Evolutionary conservation across 2,888 invertebrate genomes (phyloP).

Genomic region (Tachina lurida): DNA sequence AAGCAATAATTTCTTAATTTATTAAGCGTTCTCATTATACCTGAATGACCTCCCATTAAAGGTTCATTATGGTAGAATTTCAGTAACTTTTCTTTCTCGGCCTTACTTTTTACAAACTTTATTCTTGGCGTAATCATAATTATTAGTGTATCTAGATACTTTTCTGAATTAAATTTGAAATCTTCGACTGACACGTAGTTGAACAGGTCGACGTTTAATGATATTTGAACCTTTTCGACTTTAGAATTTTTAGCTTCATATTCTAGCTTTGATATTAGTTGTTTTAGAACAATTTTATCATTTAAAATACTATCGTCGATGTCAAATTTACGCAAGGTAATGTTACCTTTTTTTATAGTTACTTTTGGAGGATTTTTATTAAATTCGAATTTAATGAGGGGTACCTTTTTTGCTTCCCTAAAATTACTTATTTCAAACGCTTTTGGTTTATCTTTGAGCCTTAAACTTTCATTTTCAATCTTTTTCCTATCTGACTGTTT

Average conservation of each 20-base stretch:
- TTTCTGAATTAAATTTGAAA: background rate
- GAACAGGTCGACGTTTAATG: background rate
- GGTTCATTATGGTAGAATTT: too few relatives aligned
- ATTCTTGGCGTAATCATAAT: background rate
- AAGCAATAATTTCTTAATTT: constrained; percentile 6
- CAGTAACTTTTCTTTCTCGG: background rate
- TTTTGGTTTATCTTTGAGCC: too few relatives aligned
- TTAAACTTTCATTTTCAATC: too few relatives aligned
- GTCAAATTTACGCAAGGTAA: background rate
- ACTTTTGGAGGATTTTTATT: background rate
- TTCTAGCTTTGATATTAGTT: constrained; percentile 7
- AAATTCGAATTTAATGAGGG: too few relatives aligned
- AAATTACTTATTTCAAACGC: constrained; percentile 5
- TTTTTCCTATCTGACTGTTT: too few relatives aligned
- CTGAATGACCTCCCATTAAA: background rate
- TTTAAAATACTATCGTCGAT: too few relatives aligned
- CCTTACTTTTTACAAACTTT: background rate
- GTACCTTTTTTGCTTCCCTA: background rate
- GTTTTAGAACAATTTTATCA: background rate
- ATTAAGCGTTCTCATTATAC: background rate
- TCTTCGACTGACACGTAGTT: constrained; percentile 6
- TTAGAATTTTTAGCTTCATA: background rate
- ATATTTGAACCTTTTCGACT: background rate
- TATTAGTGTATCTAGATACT: background rate
- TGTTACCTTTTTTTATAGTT: background rate